These are phyloP conservation scores for Nemoura dubitans DNA, from an alignment of 2,888 invertebrate genomes.

Conservation along the genomic window DNA sequence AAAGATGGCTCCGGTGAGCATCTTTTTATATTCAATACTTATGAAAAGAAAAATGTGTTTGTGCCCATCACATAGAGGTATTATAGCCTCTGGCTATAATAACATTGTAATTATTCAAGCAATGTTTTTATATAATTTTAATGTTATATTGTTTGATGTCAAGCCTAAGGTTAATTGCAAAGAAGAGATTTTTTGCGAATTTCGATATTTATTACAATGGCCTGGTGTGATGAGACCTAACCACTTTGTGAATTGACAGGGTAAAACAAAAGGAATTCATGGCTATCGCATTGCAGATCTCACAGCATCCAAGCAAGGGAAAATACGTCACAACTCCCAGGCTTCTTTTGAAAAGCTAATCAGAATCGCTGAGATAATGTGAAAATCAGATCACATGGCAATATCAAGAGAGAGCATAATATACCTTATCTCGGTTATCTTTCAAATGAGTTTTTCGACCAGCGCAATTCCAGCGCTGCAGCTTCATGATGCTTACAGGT, in stretches of 20 bases:
- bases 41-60: neutral
- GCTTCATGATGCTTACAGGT: no score
- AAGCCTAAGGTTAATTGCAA: constrained; percentile 19
- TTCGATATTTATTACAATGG: neutral
- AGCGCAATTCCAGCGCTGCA: neutral
- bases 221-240: neutral
- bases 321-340: neutral
- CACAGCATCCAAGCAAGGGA: neutral
- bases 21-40: neutral
- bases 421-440: neutral
- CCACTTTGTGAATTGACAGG: neutral
- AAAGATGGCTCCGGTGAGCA: neutral
- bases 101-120: neutral
- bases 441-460: no score
- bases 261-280: neutral
- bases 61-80: neutral
- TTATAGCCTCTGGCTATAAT: neutral
- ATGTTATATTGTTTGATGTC: constrained; percentile 7
- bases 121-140: neutral
- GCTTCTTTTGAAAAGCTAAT: neutral
- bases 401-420: neutral
- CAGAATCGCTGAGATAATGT: neutral
- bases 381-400: neutral
- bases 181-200: neutral
- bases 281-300: neutral